phyloP scores from a whole-genome alignment of 2,888 invertebrate species.

The Thymelicus lineola region DNA sequence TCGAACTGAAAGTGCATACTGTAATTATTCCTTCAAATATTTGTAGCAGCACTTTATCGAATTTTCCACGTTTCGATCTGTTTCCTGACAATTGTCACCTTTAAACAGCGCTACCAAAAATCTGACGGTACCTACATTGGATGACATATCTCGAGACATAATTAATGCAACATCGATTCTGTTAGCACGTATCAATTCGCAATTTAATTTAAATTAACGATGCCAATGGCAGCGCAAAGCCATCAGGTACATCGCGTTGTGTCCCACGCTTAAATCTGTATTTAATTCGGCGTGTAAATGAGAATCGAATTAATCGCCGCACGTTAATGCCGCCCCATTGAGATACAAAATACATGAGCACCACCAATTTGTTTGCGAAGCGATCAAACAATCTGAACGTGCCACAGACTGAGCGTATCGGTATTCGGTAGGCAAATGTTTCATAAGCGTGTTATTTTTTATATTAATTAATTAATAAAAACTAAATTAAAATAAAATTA shows the following conservation, averaged over 20 bases:
- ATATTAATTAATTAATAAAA: too few species aligned
- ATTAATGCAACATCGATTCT: too few species aligned
- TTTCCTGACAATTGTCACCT: too few species aligned
- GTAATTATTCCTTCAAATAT: too few species aligned
- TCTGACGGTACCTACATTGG: too few species aligned
- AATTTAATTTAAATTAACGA: background rate
- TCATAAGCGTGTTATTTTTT: background rate
- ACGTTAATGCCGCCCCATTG: conserved; percentile 40
- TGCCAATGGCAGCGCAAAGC: conserved; percentile 5
- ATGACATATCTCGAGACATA: too few species aligned
- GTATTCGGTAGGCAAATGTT: conserved; percentile 8
- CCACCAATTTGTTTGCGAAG: conserved; percentile 50
- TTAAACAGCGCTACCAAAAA: too few species aligned
- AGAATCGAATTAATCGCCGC: conserved; percentile 48
- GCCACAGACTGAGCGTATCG: conserved; percentile 39
- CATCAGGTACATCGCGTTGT: conserved; percentile 27
- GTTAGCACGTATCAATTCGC: background rate
- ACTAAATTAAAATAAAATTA: too few species aligned
- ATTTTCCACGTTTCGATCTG: too few species aligned
- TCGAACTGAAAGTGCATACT: too few species aligned
- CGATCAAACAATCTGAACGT: conserved; percentile 48
- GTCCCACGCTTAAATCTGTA: conserved; percentile 33
- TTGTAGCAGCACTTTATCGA: too few species aligned
- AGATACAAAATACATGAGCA: conserved; percentile 48
- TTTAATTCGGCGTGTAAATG: conserved; percentile 44